phyloP scores from a whole-genome alignment of 2,113 vertebrate species.

The Neomonachus schauinslandi region DNA sequence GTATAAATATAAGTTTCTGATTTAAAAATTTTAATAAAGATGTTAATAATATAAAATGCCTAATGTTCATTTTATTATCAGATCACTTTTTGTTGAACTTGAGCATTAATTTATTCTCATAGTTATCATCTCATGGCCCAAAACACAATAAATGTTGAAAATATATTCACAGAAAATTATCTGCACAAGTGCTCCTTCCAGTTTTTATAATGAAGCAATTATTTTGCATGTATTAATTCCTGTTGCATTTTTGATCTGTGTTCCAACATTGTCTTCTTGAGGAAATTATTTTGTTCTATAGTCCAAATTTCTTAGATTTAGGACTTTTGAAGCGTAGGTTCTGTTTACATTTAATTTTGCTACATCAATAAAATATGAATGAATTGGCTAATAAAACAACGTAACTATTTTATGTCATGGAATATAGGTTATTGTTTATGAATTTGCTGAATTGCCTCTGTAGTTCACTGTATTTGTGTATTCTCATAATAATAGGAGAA shows the following conservation, averaged over 20 bases:
- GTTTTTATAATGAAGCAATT: conserved; percentile 65
- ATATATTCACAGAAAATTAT: conserved; percentile 62
- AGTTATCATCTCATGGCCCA: neutral
- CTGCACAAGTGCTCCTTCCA: neutral
- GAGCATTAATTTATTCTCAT: neutral
- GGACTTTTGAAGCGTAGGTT: conserved; percentile 73
- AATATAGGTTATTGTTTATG: conserved; percentile 77
- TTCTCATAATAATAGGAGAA: too few species aligned
- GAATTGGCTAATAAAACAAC: conserved; percentile 82
- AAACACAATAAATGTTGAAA: conserved; percentile 60
- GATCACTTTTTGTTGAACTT: neutral
- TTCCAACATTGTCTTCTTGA: conserved; percentile 71
- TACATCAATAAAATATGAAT: conserved; percentile 82
- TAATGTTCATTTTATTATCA: conserved; percentile 50
- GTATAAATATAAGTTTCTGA: neutral
- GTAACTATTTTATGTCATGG: conserved; percentile 78
- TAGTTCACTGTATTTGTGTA: conserved; percentile 66
- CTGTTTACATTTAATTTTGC: conserved; percentile 81
- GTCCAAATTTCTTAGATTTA: conserved; percentile 75
- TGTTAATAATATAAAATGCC: neutral
- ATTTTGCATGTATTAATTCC: conserved; percentile 72
- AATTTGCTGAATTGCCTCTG: conserved; percentile 66
- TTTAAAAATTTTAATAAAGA: conserved; percentile 25
- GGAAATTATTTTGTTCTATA: conserved; percentile 77
- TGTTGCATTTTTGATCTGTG: conserved; percentile 71